Percentiles rank a stretch among this genome's conserved stretches.
phyloP scores from a whole-genome alignment of 2,113 vertebrate genomes.

The Elgaria multicarinata region DNA sequence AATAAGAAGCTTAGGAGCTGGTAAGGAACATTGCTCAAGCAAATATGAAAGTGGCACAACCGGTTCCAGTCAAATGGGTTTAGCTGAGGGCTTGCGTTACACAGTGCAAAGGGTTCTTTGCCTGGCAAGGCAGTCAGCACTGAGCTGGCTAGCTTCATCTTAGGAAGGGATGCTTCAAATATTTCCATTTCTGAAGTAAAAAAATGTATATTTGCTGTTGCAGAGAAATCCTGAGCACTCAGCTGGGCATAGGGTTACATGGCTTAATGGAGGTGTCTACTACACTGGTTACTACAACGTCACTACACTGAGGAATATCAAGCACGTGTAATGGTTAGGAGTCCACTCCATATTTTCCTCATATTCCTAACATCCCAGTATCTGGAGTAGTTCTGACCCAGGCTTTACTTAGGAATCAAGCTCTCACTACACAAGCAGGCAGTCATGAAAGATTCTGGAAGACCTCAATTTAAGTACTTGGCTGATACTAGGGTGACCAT shows the following conservation, averaged over 20 bases:
- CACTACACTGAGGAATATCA: background rate
- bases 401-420: background rate
- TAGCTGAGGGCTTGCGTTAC: background rate
- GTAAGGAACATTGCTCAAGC: slow-evolving; percentile 7
- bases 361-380: background rate
- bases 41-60: background rate
- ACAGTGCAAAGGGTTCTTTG: background rate
- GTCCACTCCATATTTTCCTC: background rate
- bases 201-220: background rate
- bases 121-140: too few relatives aligned
- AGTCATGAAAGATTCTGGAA: background rate
- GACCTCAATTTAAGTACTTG: background rate
- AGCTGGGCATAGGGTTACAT: background rate
- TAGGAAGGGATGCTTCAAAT: too few relatives aligned
- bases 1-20: slow-evolving; percentile 4
- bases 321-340: background rate
- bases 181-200: background rate
- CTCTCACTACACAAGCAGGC: too few relatives aligned
- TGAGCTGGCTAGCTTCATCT: background rate
- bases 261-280: background rate
- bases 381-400: background rate
- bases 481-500: too few relatives aligned
- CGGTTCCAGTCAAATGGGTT: background rate
- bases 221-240: background rate
- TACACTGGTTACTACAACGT: background rate